Percentiles rank a stretch among this genome's conserved stretches.
phyloP scores from a whole-genome alignment of 1,140 invertebrate species.

The Melanaphis sacchari region DNA sequence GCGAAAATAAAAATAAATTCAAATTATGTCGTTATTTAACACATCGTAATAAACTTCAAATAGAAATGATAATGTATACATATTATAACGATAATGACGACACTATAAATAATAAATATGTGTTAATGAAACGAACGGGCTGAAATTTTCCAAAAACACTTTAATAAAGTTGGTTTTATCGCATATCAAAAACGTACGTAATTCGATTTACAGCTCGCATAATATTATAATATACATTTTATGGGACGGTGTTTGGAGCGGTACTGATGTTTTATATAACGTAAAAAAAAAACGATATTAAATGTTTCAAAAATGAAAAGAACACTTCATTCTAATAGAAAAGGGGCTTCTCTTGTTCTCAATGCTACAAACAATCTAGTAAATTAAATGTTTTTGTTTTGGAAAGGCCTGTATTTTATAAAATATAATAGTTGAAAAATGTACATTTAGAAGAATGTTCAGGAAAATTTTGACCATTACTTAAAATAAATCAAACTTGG shows the following conservation, averaged over 20 bases:
- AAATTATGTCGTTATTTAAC: background rate
- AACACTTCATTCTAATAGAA: background rate
- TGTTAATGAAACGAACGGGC: slow-evolving; percentile 15
- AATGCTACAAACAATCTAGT: background rate
- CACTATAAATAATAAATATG: slow-evolving; percentile 22
- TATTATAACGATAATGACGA: background rate
- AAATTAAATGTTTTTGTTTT: background rate
- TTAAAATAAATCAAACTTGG: background rate
- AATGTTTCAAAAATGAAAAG: background rate
- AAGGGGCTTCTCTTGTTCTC: background rate
- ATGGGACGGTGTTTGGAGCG: background rate
- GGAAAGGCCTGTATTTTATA: background rate
- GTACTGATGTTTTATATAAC: background rate
- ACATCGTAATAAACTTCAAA: background rate
- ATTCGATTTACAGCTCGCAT: slow-evolving; percentile 25
- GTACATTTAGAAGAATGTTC: background rate
- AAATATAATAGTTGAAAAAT: background rate
- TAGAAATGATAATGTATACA: background rate
- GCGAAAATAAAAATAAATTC: background rate
- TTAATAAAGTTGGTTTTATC: slow-evolving; percentile 39
- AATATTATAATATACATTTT: background rate
- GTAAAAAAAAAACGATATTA: background rate
- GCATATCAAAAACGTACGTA: slow-evolving; percentile 14
- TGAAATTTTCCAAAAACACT: slow-evolving; percentile 37
- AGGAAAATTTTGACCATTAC: background rate